Percentiles rank a stretch among this genome's conserved stretches.
Conservation (phyloP, 2,797 vertebrate species). For the Leucoraja ocellata region DNA sequence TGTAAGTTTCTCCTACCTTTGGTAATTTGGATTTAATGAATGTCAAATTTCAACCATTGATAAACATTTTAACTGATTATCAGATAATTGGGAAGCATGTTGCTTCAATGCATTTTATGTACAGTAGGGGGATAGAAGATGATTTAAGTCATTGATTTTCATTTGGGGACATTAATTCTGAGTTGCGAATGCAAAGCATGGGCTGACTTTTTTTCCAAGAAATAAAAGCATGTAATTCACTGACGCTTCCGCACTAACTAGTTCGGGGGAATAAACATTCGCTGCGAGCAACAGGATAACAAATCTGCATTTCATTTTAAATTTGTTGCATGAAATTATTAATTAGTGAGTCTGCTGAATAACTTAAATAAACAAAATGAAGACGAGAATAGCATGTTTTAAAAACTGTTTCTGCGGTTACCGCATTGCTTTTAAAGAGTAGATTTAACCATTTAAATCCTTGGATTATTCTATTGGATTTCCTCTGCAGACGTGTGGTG, state of each 20-base stretch:
- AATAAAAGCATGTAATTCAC: neutral
- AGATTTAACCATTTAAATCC: neutral
- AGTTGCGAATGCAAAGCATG: slow-evolving; percentile 24
- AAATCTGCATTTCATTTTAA: slow-evolving; percentile 18
- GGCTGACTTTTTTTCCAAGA: slow-evolving; percentile 23
- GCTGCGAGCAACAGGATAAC: neutral
- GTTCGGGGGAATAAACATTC: neutral
- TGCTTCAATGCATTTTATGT: neutral
- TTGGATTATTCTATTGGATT: neutral
- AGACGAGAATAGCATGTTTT: neutral
- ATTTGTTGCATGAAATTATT: slow-evolving; percentile 3
- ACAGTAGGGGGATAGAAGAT: neutral
- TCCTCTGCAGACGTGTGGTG: neutral
- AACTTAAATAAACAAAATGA: neutral
- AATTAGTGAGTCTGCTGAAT: neutral
- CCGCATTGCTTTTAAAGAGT: neutral
- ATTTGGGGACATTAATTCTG: slow-evolving; percentile 18
- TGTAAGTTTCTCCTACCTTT: neutral
- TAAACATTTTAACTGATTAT: slow-evolving; percentile 35
- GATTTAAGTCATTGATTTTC: slow-evolving; percentile 18
- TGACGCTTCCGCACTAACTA: neutral
- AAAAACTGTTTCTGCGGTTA: neutral
- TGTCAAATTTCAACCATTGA: slow-evolving; percentile 30
- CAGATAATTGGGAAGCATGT: slow-evolving; percentile 14
- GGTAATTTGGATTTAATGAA: slow-evolving; percentile 30